Evolutionary conservation across 2,113 vertebrate genomes (phyloP), one percentile per base, ranked within the genome.

Genomic region (Calidris pygmaea): DNA sequence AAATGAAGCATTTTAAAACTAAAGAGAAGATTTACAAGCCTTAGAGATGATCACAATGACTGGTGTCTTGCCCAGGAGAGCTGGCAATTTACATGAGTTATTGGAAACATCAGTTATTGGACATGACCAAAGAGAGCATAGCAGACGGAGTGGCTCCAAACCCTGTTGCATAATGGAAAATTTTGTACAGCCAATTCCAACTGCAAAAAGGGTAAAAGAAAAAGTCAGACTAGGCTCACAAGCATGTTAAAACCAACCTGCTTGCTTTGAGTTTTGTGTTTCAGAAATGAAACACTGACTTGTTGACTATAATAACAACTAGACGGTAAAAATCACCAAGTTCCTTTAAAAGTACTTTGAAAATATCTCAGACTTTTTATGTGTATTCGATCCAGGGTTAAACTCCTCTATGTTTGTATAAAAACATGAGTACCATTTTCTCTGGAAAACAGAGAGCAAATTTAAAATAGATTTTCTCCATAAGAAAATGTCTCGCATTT

Each of bases 21-120:
- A 89, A 89, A 78, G 52, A 78, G 82, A 95, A 91, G 73, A 95
- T 95, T 92, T 96, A 92, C 48, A 95, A 81, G 73, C 86, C 70
- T 94, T 89, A 84, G 81, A 85, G 68, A 96, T 68, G 85, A 81
- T 86, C 56, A 92, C 76, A 93, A 80, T 72, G 72, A 92, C 85
- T 96, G 60, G 55, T 93, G 90, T 35, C 43, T 84, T 94, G 85
- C 88, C 90, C 92, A 95, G 83, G 47, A 96, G 68, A 90, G 60
- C 43, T 92, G 60, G 85, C 72, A 89, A 92, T 93, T 95, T 87
- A 78, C 92, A 90, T 81, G 65, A 92, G 65, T 92, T 96, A 67
- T 86, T 94, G 56, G 86, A 93, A 94, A 76, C 90, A 92, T 87
- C 62, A 65, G 53, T 94, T 96, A 85, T 89, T 96, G 90, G 80